Evolutionary conservation across 2,797 vertebrate species (phyloP), one percentile per base, ranked within the genome.

Genomic region (Tauraco hartlaubi): DNA sequence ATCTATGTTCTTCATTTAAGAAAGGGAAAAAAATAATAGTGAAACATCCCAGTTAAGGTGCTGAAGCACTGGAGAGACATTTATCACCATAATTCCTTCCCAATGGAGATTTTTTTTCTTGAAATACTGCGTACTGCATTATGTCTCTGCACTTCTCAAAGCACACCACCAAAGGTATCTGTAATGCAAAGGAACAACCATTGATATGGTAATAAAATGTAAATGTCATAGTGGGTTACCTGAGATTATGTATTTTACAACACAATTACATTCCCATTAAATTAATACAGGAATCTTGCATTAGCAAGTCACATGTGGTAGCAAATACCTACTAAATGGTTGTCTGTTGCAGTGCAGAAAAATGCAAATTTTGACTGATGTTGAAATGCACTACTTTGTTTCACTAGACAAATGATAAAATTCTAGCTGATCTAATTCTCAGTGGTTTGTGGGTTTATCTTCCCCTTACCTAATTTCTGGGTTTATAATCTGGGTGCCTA

Each of bases 171-270:
- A 56, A 80, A 92, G 90, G 88, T 90, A 85, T 66, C 89, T 90
- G 79, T 91, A 91, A 92, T 79, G 86, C 89, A 92, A 92, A 84
- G 41, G 84, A 96, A 96, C 80, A 94, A 62, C 77, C 72, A 92
- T 84, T 96, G 96, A 95, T 90, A 81, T 95, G 92, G 84, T 96
- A 96, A 97, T 97, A 94, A 96, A 92, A 96, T 94, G 81, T 94
- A 97, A 97, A 97, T 95, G 86, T 86, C 96, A 96, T 93, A 95
- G 95, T 94, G 96, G 90, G 86, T 82, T 93, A 87, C 82, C 62
- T 67, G 75, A 96, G 92, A 97, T 94, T 93, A 95, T 95, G 89
- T 97, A 94, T 98, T 98, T 98, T 98, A 97, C 97, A 96, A 96
- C 92, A 95, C 92, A 97, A 96, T 97, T 98, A 96, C 94, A 91